These are phyloP conservation scores for Paralichthys olivaceus DNA, from an alignment of 2,113 vertebrate species.

Conservation along the genomic window DNA sequence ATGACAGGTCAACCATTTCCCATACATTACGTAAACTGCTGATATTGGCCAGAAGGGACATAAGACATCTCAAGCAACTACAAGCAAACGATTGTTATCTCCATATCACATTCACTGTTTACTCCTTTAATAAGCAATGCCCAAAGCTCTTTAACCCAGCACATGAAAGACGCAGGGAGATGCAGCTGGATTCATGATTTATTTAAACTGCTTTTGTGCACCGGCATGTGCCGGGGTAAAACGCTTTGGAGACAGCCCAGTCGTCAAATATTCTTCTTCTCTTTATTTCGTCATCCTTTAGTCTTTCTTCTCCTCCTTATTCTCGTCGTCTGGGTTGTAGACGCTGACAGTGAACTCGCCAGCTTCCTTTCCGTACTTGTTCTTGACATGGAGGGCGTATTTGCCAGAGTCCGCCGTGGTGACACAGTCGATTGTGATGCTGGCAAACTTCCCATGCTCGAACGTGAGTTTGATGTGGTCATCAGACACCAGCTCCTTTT, in stretches of 20 bases:
- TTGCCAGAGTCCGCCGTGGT: constrained; percentile 91
- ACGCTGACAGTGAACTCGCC: constrained; percentile 96
- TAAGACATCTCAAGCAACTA: constrained; percentile 42
- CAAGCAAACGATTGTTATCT: constrained; percentile 29
- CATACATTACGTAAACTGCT: constrained; percentile 20
- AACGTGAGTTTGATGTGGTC: constrained; percentile 88
- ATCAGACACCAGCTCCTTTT: constrained; percentile 84
- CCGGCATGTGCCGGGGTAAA: constrained; percentile 69
- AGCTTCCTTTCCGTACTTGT: constrained; percentile 94
- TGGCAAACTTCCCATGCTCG: constrained; percentile 91
- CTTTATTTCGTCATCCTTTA: constrained; percentile 49
- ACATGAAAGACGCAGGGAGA: constrained; percentile 63
- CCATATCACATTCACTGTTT: constrained; percentile 39
- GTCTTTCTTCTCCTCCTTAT: constrained; percentile 81
- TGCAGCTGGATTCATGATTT: constrained; percentile 57
- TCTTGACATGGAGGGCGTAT: constrained; percentile 95
- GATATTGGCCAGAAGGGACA: constrained; percentile 13
- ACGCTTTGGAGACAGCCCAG: constrained; percentile 66
- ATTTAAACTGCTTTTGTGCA: constrained; percentile 65
- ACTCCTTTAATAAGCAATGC: constrained; percentile 45
- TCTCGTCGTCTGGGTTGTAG: constrained; percentile 93
- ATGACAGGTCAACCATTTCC: constrained; percentile 26
- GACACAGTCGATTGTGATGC: constrained; percentile 88
- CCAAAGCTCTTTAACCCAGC: constrained; percentile 72
- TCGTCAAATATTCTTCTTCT: constrained; percentile 34